phyloP scores from a whole-genome alignment of 2,113 vertebrate genomes.

The Zosterops lateralis region DNA sequence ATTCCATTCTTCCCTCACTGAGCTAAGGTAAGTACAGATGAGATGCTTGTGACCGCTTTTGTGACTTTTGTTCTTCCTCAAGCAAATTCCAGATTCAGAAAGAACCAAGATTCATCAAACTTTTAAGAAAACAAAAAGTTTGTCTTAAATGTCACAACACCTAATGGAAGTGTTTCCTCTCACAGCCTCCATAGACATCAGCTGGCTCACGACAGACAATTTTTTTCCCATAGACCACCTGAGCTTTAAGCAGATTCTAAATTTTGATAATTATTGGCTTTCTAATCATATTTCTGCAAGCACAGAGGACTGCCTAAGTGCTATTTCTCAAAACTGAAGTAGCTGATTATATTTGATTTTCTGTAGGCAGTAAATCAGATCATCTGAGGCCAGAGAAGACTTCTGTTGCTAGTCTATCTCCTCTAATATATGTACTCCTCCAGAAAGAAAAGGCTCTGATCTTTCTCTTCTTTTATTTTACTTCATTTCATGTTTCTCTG shows the following conservation, averaged over 20 bases:
- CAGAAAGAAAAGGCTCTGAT: background rate
- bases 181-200: background rate
- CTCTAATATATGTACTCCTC: background rate
- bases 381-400: background rate
- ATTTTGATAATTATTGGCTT: background rate
- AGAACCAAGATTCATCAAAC: background rate
- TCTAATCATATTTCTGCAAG: background rate
- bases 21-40: background rate
- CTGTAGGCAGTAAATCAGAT: background rate
- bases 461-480: background rate
- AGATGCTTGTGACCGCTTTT: background rate
- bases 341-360: background rate
- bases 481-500: background rate
- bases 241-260: background rate
- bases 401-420: background rate
- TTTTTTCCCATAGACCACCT: background rate
- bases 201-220: background rate
- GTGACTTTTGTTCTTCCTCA: background rate
- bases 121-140: background rate
- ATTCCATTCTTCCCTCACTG: background rate
- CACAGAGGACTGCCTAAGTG: background rate
- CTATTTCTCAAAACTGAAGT: background rate
- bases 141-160: background rate
- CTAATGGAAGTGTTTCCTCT: background rate
- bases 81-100: background rate